Evolutionary conservation across 2,888 invertebrate species (phyloP).

Genomic region (Bellardia bayeri): DNA sequence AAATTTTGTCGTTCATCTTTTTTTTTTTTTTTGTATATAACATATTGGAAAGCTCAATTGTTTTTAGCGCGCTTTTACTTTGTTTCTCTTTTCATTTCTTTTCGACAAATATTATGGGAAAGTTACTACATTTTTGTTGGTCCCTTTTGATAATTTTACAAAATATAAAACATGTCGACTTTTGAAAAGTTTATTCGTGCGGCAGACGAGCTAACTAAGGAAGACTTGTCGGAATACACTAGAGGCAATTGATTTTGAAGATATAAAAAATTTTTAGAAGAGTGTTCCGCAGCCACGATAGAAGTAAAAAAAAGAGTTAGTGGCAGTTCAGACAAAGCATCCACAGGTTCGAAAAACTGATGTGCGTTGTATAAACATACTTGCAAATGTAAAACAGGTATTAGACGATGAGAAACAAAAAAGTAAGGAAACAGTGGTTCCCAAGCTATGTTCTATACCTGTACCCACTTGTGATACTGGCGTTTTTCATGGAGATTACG

Average conservation of each 20-base stretch:
- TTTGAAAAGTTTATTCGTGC: neutral
- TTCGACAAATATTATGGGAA: neutral
- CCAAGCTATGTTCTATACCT: no score
- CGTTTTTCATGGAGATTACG: conserved; percentile 46
- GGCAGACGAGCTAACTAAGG: neutral
- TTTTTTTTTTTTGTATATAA: no score
- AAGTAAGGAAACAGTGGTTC: no score
- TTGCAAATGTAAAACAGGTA: no score
- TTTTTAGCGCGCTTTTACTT: no score
- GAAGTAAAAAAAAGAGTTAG: neutral
- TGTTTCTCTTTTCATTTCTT: no score
- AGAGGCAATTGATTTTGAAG: neutral
- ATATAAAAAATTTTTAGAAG: neutral
- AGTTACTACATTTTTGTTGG: neutral
- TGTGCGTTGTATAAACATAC: no score
- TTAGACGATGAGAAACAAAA: no score
- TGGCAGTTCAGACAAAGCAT: neutral
- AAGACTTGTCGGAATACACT: neutral
- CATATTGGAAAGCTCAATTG: no score
- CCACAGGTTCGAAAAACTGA: neutral
- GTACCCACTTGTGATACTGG: conserved; percentile 53
- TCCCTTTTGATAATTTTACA: neutral
- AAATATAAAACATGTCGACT: neutral
- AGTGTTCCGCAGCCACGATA: neutral
- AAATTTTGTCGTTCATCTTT: no score